A percentile compares a stretch with the other conserved stretches of the same genome.
These are phyloP conservation scores for Leptodirus hochenwartii DNA, from an alignment of 2,888 invertebrate species.

Conservation along the genomic window DNA sequence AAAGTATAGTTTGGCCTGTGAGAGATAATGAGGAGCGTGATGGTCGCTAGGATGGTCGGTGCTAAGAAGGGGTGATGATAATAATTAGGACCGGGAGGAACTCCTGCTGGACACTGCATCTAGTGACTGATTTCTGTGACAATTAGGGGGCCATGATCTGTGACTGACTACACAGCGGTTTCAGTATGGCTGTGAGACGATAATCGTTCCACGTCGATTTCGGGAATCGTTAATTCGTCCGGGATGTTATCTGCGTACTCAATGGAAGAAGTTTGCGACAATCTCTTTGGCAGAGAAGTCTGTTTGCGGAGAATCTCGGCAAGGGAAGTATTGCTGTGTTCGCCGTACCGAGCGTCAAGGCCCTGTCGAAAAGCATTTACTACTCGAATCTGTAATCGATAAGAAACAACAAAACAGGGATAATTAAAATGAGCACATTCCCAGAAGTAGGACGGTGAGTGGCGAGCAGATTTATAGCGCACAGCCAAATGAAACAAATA, in stretches of 20 bases:
- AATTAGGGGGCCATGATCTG: slow-evolving; percentile 14
- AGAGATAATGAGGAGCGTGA: too few species aligned
- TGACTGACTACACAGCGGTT: slow-evolving; percentile 62
- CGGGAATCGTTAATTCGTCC: slow-evolving; percentile 74
- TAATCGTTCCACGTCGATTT: slow-evolving; percentile 82
- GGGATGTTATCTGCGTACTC: slow-evolving; percentile 81
- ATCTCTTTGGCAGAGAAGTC: slow-evolving; percentile 79
- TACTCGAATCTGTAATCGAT: slow-evolving; percentile 88
- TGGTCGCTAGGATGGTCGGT: too few species aligned
- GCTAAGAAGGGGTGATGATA: too few species aligned
- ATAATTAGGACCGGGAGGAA: too few species aligned
- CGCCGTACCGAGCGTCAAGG: slow-evolving; percentile 86
- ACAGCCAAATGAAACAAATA: slow-evolving; percentile 25
- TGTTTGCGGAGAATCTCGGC: slow-evolving; percentile 89
- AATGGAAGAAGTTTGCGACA: slow-evolving; percentile 81
- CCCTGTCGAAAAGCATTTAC: slow-evolving; percentile 99
- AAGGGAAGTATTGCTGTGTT: slow-evolving; percentile 80
- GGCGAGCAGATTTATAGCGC: slow-evolving; percentile 26
- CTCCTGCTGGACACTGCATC: too few species aligned
- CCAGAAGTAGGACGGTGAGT: too few species aligned
- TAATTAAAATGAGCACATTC: slow-evolving; percentile 29
- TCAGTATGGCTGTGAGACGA: slow-evolving; percentile 89
- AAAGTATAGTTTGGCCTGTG: too few species aligned
- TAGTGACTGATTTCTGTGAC: slow-evolving; percentile 10
- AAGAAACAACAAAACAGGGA: slow-evolving; percentile 31